A percentile compares a stretch with the other conserved stretches of the same genome.
These are phyloP conservation scores for Machaerirhynchus nigripectus DNA, from an alignment of 2,113 vertebrate species.

Conservation along the genomic window DNA sequence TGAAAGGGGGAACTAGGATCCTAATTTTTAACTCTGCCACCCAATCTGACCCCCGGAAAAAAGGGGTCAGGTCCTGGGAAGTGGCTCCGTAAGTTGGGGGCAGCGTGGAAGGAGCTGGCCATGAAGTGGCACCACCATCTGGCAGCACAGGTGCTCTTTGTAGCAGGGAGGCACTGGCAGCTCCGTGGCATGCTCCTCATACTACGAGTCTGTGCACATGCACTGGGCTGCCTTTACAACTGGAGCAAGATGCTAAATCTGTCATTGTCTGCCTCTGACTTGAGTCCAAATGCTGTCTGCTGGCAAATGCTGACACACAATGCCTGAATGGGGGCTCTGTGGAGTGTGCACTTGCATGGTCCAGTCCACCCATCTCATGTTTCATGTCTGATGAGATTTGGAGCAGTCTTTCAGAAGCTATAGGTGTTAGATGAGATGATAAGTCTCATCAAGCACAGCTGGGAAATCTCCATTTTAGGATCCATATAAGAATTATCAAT, in stretches of 20 bases:
- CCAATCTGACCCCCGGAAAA: background rate
- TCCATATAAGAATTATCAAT: constrained; percentile 24
- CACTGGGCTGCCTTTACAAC: constrained; percentile 37
- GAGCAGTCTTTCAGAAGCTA: background rate
- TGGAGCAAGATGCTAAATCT: constrained; percentile 68
- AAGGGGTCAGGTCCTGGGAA: background rate
- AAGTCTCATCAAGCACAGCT: constrained; percentile 44
- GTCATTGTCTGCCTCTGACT: constrained; percentile 66
- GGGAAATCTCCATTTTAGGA: constrained; percentile 28
- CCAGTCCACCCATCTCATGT: constrained; percentile 62
- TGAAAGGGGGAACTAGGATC: background rate
- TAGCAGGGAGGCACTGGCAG: background rate
- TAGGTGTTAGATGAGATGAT: constrained; percentile 13
- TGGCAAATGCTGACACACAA: constrained; percentile 70
- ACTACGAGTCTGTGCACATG: constrained; percentile 40
- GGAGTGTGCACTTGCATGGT: constrained; percentile 32
- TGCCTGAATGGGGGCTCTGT: constrained; percentile 70
- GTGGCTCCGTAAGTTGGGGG: background rate
- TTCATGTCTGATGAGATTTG: constrained; percentile 54
- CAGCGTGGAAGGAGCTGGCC: background rate
- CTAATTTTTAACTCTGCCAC: background rate
- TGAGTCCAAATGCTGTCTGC: constrained; percentile 57
- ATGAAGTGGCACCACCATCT: background rate
- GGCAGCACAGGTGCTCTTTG: constrained; percentile 70
- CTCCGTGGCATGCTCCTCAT: constrained; percentile 20